Evolutionary conservation across 2,888 invertebrate genomes (phyloP).

Genomic region (Eupithecia vulgata): DNA sequence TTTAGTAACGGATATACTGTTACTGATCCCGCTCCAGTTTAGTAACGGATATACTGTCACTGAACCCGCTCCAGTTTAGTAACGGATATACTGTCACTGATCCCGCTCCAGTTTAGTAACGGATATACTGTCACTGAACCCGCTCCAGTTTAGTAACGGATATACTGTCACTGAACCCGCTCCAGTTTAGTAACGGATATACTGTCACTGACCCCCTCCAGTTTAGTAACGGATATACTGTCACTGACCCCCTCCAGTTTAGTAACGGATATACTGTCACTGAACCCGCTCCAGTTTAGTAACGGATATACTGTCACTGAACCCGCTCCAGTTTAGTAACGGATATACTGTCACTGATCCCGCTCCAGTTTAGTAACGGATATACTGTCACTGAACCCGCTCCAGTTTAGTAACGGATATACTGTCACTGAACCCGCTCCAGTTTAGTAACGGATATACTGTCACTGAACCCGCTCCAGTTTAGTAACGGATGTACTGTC

Average conservation of each 20-base stretch:
- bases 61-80: neutral
- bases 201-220: too few relatives aligned
- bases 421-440: too few relatives aligned
- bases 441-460: neutral
- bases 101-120: constrained; percentile 1
- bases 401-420: too few relatives aligned
- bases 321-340: neutral
- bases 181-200: too few relatives aligned
- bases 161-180: neutral
- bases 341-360: too few relatives aligned
- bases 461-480: neutral
- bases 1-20: too few relatives aligned
- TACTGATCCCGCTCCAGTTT: too few relatives aligned
- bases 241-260: neutral
- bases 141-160: neutral
- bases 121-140: neutral
- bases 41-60: neutral
- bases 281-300: constrained; percentile 3
- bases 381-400: neutral
- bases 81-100: too few relatives aligned
- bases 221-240: neutral
- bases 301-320: neutral
- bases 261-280: too few relatives aligned
- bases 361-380: neutral
- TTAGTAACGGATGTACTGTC: too few relatives aligned